Evolutionary conservation across 2,888 invertebrate species (phyloP).

Genomic region (Ichneumoninae sp.): DNA sequence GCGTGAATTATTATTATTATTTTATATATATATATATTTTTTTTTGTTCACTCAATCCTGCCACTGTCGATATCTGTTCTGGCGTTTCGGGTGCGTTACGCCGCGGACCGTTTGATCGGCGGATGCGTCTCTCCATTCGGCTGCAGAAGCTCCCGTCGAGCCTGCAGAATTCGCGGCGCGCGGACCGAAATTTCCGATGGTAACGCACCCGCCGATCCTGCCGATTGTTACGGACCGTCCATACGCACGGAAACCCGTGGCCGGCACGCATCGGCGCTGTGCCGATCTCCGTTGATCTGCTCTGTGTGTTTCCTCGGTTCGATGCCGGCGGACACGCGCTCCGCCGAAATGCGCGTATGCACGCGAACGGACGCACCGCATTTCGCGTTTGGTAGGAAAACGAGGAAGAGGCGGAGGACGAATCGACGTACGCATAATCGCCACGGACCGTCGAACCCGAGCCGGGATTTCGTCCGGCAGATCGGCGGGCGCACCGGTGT

Average conservation of each 20-base stretch:
- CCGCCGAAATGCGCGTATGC: constrained; percentile 1
- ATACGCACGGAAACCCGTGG: constrained; percentile 9
- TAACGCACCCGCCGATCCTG: constrained; percentile 21
- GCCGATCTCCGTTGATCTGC: constrained; percentile 31
- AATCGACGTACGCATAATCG: constrained; percentile 28
- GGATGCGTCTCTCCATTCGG: neutral
- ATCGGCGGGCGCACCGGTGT: neutral
- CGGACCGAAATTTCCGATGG: neutral
- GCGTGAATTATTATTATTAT: constrained; percentile 40
- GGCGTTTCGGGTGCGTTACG: constrained; percentile 22
- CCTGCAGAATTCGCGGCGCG: neutral
- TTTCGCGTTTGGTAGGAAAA: constrained; percentile 26
- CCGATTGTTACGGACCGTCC: constrained; percentile 28
- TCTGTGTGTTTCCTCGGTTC: constrained; percentile 24
- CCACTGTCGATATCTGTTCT: constrained; percentile 42
- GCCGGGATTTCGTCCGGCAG: constrained; percentile 25
- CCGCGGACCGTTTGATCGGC: constrained; percentile 15
- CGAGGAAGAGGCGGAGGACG: constrained; percentile 21
- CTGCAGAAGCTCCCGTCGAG: neutral
- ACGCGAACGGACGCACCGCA: constrained; percentile 26
- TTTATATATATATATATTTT: constrained; percentile 8
- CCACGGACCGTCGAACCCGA: constrained; percentile 9
- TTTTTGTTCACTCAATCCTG: constrained; percentile 48
- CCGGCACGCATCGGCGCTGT: constrained; percentile 26
- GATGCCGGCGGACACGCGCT: neutral